A percentile compares a stretch with the other conserved stretches of the same genome.
Evolutionary conservation across 1,140 invertebrate genomes (phyloP).

Genomic region (Pectinophora gossypiella): DNA sequence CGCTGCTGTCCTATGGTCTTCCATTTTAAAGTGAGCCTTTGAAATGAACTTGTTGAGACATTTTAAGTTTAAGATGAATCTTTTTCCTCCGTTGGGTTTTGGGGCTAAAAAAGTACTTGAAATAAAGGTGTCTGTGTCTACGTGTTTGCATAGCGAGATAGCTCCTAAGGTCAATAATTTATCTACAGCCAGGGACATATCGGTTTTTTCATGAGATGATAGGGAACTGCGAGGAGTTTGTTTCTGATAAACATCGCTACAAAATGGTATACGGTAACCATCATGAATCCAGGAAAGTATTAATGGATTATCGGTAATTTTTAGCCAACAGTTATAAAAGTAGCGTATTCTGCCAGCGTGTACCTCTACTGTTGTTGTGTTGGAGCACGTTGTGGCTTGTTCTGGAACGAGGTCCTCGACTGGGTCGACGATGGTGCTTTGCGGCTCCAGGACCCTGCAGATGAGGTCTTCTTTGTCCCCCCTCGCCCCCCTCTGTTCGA

Average conservation of each 20-base stretch:
- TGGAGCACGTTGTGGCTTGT: neutral
- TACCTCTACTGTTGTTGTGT: neutral
- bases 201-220: neutral
- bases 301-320: neutral
- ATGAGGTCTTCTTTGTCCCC: neutral
- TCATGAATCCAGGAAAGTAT: neutral
- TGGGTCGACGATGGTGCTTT: too few species aligned
- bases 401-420: neutral
- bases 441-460: too few species aligned
- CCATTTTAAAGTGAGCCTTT: conserved; percentile 11
- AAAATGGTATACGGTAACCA: conserved; percentile 6
- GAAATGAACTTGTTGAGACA: conserved; percentile 11
- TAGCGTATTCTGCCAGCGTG: conserved; percentile 2
- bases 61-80: conserved; percentile 19
- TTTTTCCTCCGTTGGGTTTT: conserved; percentile 9
- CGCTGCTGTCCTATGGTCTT: conserved; percentile 5
- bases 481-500: too few species aligned
- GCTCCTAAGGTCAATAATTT: neutral
- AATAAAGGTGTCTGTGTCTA: conserved; percentile 3
- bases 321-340: neutral
- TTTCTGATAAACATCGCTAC: neutral
- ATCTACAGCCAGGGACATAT: neutral
- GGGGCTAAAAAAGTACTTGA: conserved; percentile 13
- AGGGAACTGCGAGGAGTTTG: neutral
- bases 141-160: neutral